Evolutionary conservation across 2,888 invertebrate genomes (phyloP).

Genomic region (Diadegma fenestrale): DNA sequence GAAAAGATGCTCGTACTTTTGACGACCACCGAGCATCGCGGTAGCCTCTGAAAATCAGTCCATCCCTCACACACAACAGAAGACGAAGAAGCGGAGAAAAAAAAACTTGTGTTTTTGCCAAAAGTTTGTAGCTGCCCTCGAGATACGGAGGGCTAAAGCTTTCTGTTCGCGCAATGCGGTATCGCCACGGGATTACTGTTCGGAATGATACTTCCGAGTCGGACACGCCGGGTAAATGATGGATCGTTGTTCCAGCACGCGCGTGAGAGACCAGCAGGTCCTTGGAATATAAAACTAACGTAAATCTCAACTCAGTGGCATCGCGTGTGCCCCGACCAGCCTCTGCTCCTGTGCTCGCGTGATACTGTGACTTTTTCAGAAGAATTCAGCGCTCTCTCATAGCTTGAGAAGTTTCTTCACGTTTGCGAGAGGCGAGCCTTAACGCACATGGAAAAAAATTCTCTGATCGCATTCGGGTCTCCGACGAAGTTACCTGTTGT

Average conservation of each 20-base stretch:
- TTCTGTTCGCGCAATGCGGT: constrained; percentile 65
- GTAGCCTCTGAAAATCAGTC: constrained; percentile 41
- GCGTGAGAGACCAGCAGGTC: constrained; percentile 60
- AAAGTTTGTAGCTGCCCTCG: constrained; percentile 74
- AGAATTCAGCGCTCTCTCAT: constrained; percentile 1
- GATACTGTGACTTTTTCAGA: constrained; percentile 39
- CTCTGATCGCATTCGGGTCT: constrained; percentile 6
- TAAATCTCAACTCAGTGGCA: constrained; percentile 79
- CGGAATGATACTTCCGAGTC: constrained; percentile 81
- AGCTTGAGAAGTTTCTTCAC: not conserved
- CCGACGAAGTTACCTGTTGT: constrained; percentile 24
- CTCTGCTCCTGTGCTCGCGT: constrained; percentile 40
- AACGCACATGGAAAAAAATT: constrained; percentile 4
- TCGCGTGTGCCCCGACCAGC: constrained; percentile 48
- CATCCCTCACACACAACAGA: constrained; percentile 29
- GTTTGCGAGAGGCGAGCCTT: constrained; percentile 28
- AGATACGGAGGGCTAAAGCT: constrained; percentile 70
- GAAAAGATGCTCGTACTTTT: constrained; percentile 45
- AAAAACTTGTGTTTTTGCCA: constrained; percentile 74
- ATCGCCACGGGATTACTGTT: constrained; percentile 79
- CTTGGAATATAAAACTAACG: constrained; percentile 82
- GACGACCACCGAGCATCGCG: constrained; percentile 33
- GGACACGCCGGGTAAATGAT: constrained; percentile 82
- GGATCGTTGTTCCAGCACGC: constrained; percentile 77
- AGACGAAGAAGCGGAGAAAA: constrained; percentile 44